Percentiles rank a stretch among this genome's conserved stretches.
Conservation (phyloP, 2,113 vertebrate species). For the Colaptes auratus region DNA sequence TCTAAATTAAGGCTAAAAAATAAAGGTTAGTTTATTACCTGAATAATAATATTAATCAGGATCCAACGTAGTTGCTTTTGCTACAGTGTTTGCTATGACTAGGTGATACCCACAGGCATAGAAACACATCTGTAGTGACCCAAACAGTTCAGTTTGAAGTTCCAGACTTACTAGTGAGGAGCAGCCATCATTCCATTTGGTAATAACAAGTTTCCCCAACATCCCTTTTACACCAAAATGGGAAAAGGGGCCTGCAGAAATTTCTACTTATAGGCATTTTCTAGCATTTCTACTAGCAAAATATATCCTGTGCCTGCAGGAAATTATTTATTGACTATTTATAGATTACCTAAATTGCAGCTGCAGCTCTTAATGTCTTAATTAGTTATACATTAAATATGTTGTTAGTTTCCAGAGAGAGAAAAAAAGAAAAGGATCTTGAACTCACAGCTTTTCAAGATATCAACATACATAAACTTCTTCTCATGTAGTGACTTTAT, state of each 20-base stretch:
- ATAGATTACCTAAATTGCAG: neutral
- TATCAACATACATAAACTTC: fast-evolving
- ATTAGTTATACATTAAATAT: neutral
- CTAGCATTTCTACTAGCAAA: neutral
- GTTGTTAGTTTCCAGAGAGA: neutral
- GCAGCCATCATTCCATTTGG: neutral
- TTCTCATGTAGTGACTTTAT: neutral
- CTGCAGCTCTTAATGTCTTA: fast-evolving
- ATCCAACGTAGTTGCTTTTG: neutral
- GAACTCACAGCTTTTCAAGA: neutral
- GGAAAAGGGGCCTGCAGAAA: neutral
- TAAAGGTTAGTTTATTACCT: neutral
- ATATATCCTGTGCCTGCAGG: fast-evolving
- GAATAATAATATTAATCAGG: neutral
- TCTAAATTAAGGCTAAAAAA: neutral
- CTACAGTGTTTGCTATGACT: neutral
- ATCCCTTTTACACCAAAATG: neutral
- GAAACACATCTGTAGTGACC: neutral
- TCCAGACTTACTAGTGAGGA: neutral
- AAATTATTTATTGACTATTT: neutral
- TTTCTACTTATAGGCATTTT: neutral
- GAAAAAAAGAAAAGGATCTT: neutral
- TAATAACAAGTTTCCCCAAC: neutral
- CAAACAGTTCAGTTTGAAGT: neutral
- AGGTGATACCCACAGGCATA: neutral